Evolutionary conservation across 2,888 invertebrate genomes (phyloP), one percentile per base, ranked within the genome.

Genomic region (Acronicta aceris): DNA sequence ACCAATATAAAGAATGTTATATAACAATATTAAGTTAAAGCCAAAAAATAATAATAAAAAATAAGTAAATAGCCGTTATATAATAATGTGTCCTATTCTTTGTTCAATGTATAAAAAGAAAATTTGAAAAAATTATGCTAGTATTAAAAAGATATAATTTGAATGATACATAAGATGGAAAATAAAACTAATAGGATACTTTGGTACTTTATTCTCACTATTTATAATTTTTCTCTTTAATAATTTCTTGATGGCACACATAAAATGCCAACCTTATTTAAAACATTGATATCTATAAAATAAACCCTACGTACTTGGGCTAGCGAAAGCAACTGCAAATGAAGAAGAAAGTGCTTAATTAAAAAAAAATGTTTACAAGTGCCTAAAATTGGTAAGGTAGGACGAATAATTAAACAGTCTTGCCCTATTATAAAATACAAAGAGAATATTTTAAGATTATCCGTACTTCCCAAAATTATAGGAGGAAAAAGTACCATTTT

Each of bases 1-100:
- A 60, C 42, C 40, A 50, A 49, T 43, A 30, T 30, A 57, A 66
- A 66, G 40, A 52, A 42, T 42, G 59, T 66, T 1, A 46, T 55
- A 52, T 50, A 55, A 48, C 61, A 30, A 58, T 21, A 27, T 17
- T 9, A 17, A 49, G 12, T 17, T 41, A 50, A 17, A 25, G 17
- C 46, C 47, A 55, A 46, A 15, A 55, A 72, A 57, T 27, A 61
- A 61, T 55, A 59, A 48, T n/a, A 41, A 40, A 27, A 73, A 74
- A 63, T 64, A 70, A 62, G 69, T 74, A 76, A 51, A 61, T 53
- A 40, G 74, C 70, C 77, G 70, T 73, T 68, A 12, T 30, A 36
- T 15, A 49, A 12, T 8, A 57, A 33, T 51, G 42, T 54, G 38
- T 61, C 52, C 50, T 50, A 59, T 17, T 27, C 30, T 72, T 33